Conservation (phyloP, 2,113 vertebrate genomes). For the Tetrao urogallus region DNA sequence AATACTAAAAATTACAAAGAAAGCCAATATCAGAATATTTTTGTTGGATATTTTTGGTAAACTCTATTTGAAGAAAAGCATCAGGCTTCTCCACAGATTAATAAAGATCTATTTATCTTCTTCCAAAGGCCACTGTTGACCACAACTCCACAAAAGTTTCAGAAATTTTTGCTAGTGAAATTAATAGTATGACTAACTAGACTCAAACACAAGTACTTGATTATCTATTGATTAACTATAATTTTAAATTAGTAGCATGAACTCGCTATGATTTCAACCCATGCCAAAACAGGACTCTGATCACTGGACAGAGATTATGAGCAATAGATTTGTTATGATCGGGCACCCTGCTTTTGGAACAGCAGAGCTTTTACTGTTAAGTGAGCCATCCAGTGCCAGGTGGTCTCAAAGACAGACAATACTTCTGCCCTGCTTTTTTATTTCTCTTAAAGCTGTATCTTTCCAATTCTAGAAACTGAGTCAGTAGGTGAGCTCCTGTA, state of each 20-base stretch:
- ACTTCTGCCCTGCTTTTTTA: background rate
- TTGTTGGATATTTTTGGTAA: background rate
- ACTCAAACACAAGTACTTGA: background rate
- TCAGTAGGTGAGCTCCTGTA: background rate
- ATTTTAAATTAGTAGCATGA: background rate
- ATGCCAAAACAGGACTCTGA: background rate
- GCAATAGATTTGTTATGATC: background rate
- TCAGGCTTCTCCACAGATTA: background rate
- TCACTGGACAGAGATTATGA: background rate
- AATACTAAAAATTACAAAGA: background rate
- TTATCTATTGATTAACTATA: background rate
- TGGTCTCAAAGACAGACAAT: background rate
- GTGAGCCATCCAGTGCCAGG: background rate
- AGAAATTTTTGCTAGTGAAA: background rate
- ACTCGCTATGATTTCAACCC: background rate
- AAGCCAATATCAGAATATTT: background rate
- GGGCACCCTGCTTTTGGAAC: background rate
- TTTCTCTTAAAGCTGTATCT: background rate
- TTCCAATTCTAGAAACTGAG: background rate
- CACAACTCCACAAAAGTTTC: background rate
- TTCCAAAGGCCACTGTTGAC: background rate
- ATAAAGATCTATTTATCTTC: background rate
- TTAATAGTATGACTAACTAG: background rate
- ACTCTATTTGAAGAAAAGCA: background rate
- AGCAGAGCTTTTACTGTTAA: background rate